Evolutionary conservation across 2,888 invertebrate species (phyloP), one percentile per base, ranked within the genome.

Genomic region (Coleophora flavipennella): DNA sequence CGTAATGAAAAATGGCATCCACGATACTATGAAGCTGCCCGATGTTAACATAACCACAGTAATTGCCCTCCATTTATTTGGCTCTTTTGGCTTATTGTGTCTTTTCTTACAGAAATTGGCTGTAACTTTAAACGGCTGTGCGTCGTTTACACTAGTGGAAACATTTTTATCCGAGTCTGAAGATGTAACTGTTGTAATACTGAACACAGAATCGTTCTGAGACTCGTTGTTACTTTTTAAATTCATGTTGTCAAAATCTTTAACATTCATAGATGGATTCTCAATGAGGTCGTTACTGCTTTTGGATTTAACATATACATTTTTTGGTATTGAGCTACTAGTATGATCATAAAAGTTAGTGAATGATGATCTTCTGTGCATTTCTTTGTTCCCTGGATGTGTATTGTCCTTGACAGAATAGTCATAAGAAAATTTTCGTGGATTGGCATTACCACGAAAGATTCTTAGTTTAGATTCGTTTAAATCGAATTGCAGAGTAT

Each of bases 1-100:
- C 2, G 81, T 71, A n/a, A 89, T 61, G 49, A 89, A 89, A 53
- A 87, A 90, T 1, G 90, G 90, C 46, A 85, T 67, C 90, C 90
- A 90, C 0, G 90, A 89, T 6, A 87, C 53, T 45, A 89, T 63
- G 51, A 89, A 88, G 52, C 88, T 86, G 1, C 87, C 86, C 1
- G 88, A 86, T 11, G 90, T 89, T 8, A 89, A 77, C 56, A 88
- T 59, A 0, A 90, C 90, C 12, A 90, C 84, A 50, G 86, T 87
- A 6, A 90, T 84, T 0, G 90, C 89, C 50, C 88, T 86, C 84
- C 87, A 88, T 62, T 88, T 89, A 32, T 76, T 79, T 1, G 79
- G 73, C 35, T 74, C 75, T 46, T 66, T 74, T 10, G 54, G 38
- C 47, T 63, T 74, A 2, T 20, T 20, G 36, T 52, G 40, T 48